Evolutionary conservation across 2,113 vertebrate genomes (phyloP).

Genomic region (Cygnus buccinator): DNA sequence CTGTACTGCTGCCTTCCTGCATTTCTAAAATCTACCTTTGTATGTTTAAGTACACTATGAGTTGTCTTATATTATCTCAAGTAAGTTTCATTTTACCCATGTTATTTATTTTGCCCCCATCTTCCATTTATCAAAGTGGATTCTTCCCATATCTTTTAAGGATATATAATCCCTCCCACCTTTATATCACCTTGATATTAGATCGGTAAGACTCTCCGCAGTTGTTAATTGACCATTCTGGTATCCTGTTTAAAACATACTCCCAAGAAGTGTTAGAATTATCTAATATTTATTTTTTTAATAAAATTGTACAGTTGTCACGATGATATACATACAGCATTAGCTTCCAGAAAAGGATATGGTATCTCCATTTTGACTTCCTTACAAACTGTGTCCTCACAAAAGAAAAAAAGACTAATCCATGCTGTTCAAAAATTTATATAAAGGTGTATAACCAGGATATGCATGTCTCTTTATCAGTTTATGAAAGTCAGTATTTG

Average conservation of each 20-base stretch:
- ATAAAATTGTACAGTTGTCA: not conserved
- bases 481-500: not conserved
- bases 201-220: slow-evolving; percentile 1
- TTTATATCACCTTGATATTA: slow-evolving; percentile 50
- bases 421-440: not conserved
- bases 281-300: slow-evolving; percentile 4
- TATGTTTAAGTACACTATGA: slow-evolving; percentile 6
- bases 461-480: not conserved
- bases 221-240: slow-evolving; percentile 39
- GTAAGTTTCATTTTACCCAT: slow-evolving; percentile 10
- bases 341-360: not conserved
- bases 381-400: not conserved
- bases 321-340: not conserved
- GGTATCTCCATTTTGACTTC: not conserved
- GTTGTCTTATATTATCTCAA: not conserved
- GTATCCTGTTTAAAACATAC: slow-evolving; percentile 14
- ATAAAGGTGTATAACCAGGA: not conserved
- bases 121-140: slow-evolving; percentile 30
- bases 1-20: not conserved
- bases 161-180: slow-evolving; percentile 26
- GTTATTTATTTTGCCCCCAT: slow-evolving; percentile 43
- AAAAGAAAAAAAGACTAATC: not conserved
- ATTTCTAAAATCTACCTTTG: slow-evolving; percentile 1
- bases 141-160: not conserved
- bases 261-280: slow-evolving; percentile 34